These are phyloP conservation scores for Callosobruchus maculatus DNA, from an alignment of 2,888 invertebrate genomes.

Conservation along the genomic window DNA sequence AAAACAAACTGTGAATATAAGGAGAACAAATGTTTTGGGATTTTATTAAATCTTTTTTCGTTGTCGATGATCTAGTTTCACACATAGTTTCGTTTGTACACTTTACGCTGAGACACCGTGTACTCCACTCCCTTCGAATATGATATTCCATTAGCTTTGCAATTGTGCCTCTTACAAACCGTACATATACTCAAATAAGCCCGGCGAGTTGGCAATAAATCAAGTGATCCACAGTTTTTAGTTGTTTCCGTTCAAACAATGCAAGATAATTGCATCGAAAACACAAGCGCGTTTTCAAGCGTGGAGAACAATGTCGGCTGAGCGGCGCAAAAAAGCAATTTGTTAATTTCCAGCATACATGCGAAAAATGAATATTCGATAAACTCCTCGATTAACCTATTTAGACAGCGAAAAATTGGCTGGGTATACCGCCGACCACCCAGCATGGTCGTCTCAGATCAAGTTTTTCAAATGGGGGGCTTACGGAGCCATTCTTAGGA, in stretches of 20 bases:
- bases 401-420: constrained; percentile 22
- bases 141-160: no score
- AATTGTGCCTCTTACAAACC: neutral
- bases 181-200: neutral
- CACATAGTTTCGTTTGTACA: no score
- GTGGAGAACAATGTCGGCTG: constrained; percentile 2
- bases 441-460: neutral
- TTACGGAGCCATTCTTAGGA: no score
- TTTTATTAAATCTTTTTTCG: no score
- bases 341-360: constrained; percentile 15
- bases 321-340: constrained; percentile 17
- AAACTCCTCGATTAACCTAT: constrained; percentile 27
- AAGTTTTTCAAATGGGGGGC: neutral
- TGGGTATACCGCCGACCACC: neutral
- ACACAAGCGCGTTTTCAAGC: neutral
- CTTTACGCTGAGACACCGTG: no score
- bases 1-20: no score
- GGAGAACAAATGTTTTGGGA: no score
- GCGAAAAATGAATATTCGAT: constrained; percentile 28
- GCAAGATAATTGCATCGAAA: neutral
- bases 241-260: neutral
- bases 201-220: neutral
- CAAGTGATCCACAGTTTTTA: neutral
- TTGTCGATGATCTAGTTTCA: no score
- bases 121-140: no score